Base-by-base conservation (phyloP, 2,888 invertebrate species). In the Steromphala cineraria region DNA sequence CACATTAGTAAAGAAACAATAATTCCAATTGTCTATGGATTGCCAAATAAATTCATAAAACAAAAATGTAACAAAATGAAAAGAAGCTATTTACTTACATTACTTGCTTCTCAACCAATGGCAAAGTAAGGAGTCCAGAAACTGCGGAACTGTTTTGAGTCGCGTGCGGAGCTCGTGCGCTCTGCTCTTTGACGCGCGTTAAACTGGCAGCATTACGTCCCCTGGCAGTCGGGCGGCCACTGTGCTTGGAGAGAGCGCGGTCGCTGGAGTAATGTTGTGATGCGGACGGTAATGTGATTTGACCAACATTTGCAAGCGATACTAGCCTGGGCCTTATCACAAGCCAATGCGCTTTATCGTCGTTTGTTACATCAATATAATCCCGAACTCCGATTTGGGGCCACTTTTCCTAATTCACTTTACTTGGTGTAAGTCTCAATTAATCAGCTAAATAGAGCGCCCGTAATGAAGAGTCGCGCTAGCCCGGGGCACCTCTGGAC, bases 281-380 rank as follows among this genome's bases (percentile, higher is more conserved):
- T 52, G 40, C 13, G 40, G 24, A 46, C 46, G 83, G 81, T 87
- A 85, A 87, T 84, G 77, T 80, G 84, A 86, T 87, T 85, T 86
- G 80, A 83, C 62, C 24, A 78, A 80, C 83, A 86, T 85, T 82
- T 83, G 80, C 75, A 80, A 84, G 56, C 85, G 83, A 84, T 83
- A 80, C 84, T 78, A 62, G 82, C 75, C 77, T 81, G n/a, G n/a
- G 81, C 85, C 24, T n/a, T 77, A 77, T 77, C 76, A 77, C 40
- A 77, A 77, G 76, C 76, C 76, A 77, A 77, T 77, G 76, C 56
- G 76, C 52, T 77, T 77, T 77, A 53, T 53, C 21, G 76, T 53
- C 76, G 52, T 55, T 55, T 77, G 53, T 77, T 77, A 77, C 53
- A 53, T 31, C 53, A 36, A 77, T 77, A 55, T 55, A 77, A 77